These are phyloP conservation scores for Drosophila nikananu DNA, from an alignment of 1,140 invertebrate species.

Conservation along the genomic window DNA sequence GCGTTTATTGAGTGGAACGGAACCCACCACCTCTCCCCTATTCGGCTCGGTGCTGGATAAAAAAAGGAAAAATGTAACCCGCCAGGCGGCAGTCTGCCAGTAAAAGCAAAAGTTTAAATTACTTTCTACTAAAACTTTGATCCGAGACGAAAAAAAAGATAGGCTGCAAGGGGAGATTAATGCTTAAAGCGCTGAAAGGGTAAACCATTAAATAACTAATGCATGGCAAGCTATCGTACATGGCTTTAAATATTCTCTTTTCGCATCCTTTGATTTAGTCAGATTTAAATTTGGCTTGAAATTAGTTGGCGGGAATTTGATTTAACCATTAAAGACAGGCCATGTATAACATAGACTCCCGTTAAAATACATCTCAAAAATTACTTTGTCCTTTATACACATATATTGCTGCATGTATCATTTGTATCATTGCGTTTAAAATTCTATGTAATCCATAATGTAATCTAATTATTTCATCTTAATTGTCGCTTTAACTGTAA, in stretches of 20 bases:
- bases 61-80: slow-evolving; percentile 32
- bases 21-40: slow-evolving; percentile 2
- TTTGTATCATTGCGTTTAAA: slow-evolving; percentile 8
- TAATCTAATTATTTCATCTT: slow-evolving; percentile 32
- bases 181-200: slow-evolving; percentile 47
- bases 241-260: slow-evolving; percentile 1
- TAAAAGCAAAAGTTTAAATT: slow-evolving; percentile 81
- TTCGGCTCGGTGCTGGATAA: not conserved
- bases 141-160: slow-evolving; percentile 44
- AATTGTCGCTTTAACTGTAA: slow-evolving; percentile 37
- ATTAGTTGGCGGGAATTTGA: not conserved
- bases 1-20: slow-evolving; percentile 73
- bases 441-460: slow-evolving; percentile 15
- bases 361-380: not conserved
- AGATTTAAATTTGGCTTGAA: slow-evolving; percentile 2
- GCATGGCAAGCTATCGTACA: slow-evolving; percentile 12
- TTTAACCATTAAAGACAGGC: not conserved
- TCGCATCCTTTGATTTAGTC: not conserved
- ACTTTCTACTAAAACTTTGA: slow-evolving; percentile 75
- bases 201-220: slow-evolving; percentile 41
- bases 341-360: not conserved
- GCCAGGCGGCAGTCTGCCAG: slow-evolving; percentile 38
- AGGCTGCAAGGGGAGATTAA: slow-evolving; percentile 45
- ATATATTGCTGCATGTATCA: slow-evolving; percentile 17
- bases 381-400: not conserved